These are phyloP conservation scores for Nothoprocta perdicaria DNA, from an alignment of 2,113 vertebrate genomes.

Conservation along the genomic window DNA sequence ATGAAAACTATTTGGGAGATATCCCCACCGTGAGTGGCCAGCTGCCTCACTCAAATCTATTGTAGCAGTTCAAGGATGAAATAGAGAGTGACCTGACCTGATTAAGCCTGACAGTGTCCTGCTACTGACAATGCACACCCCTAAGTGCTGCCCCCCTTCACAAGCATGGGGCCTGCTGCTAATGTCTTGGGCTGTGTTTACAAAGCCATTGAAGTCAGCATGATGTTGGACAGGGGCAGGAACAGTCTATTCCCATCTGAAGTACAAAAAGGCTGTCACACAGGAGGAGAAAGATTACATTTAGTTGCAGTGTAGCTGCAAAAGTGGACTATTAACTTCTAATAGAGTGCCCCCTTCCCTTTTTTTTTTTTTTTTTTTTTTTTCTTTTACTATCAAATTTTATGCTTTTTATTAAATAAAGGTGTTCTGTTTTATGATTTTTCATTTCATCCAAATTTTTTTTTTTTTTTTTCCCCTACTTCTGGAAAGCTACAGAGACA, in stretches of 20 bases:
- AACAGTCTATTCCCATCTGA: conserved; percentile 35
- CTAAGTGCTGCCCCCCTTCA: neutral
- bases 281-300: conserved; percentile 50
- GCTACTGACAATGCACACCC: neutral
- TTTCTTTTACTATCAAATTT: too few relatives aligned
- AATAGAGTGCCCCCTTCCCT: neutral
- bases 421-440: too few relatives aligned
- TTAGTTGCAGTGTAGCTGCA: neutral
- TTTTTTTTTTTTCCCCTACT: neutral
- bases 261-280: conserved; percentile 32
- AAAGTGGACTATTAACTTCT: conserved; percentile 60
- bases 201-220: conserved; percentile 16
- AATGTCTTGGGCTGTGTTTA: conserved; percentile 24
- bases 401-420: too few relatives aligned
- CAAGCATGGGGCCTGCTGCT: neutral
- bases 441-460: too few relatives aligned
- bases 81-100: conserved; percentile 58
- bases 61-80: conserved; percentile 47
- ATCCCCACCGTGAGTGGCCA: neutral
- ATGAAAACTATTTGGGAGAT: conserved; percentile 69
- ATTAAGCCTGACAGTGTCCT: conserved; percentile 22
- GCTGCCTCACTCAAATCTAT: conserved; percentile 49
- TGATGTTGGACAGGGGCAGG: neutral
- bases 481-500: conserved; percentile 5
- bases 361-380: too few relatives aligned